Percentiles rank a stretch among this genome's conserved stretches.
These are phyloP conservation scores for Prinia subflava DNA, from an alignment of 2,113 vertebrate species.

Conservation along the genomic window DNA sequence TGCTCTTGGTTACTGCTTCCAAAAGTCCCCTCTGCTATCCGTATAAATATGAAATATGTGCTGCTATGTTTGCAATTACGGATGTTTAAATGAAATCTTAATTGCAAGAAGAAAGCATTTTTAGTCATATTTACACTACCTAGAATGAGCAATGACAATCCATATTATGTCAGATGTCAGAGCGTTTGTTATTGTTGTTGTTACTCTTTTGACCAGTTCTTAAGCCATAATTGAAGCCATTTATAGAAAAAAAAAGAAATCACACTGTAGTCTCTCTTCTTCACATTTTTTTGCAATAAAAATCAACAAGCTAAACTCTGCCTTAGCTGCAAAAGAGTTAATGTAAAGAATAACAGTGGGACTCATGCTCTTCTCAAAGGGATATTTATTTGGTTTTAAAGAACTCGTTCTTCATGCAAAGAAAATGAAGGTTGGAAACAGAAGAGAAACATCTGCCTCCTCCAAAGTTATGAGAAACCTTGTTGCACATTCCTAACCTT, in stretches of 20 bases:
- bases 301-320: neutral
- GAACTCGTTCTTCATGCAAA: slow-evolving; percentile 66
- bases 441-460: slow-evolving; percentile 75
- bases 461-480: slow-evolving; percentile 70
- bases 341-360: slow-evolving; percentile 37
- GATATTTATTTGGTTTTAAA: slow-evolving; percentile 72
- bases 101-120: slow-evolving; percentile 6
- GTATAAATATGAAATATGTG: neutral
- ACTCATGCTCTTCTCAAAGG: slow-evolving; percentile 41
- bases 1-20: neutral
- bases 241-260: neutral
- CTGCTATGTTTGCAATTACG: slow-evolving; percentile 22
- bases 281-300: neutral
- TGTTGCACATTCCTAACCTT: slow-evolving; percentile 70
- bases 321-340: slow-evolving; percentile 35
- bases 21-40: neutral
- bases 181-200: neutral
- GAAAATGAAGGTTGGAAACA: slow-evolving; percentile 73
- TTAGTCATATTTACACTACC: slow-evolving; percentile 17
- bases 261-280: neutral
- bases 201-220: neutral
- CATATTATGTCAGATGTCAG: neutral
- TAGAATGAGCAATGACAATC: neutral
- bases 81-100: slow-evolving; percentile 7
- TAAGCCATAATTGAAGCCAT: neutral